Conservation (phyloP, 2,113 vertebrate species). For the Lasiurus borealis region DNA sequence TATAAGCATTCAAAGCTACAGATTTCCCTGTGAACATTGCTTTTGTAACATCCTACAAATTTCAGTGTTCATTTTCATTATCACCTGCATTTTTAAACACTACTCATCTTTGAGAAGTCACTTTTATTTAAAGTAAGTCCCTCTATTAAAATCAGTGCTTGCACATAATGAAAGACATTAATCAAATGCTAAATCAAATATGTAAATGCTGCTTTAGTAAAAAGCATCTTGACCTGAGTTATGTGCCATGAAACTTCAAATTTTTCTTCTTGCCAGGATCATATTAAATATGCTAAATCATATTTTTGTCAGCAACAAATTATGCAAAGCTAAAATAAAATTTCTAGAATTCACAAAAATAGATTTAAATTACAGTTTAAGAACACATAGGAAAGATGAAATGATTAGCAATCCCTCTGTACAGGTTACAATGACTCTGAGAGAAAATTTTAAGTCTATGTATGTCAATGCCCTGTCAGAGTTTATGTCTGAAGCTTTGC, state of each 20-base stretch:
- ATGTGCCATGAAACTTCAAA: background rate
- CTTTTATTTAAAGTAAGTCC: background rate
- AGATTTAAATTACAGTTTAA: constrained; percentile 26
- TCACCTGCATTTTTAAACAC: background rate
- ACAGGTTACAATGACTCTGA: background rate
- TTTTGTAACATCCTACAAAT: background rate
- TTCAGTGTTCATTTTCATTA: background rate
- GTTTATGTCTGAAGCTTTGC: background rate
- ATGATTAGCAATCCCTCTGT: background rate
- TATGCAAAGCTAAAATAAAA: constrained; percentile 59
- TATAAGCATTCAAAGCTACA: background rate
- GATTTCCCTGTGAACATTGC: background rate
- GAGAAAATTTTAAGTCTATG: background rate
- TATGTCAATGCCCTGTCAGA: background rate
- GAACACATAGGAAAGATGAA: background rate
- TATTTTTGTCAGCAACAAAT: constrained; percentile 46
- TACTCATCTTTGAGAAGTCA: background rate
- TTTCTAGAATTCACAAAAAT: constrained; percentile 23
- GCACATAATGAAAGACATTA: background rate
- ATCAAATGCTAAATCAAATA: constrained; percentile 41
- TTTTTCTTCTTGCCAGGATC: background rate
- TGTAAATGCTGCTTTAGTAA: constrained; percentile 22
- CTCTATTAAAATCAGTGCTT: background rate
- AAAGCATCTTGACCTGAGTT: constrained; percentile 42
- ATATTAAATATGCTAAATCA: background rate